These are phyloP conservation scores for Malacosoma neustria DNA, from an alignment of 2,888 invertebrate genomes.

Conservation along the genomic window DNA sequence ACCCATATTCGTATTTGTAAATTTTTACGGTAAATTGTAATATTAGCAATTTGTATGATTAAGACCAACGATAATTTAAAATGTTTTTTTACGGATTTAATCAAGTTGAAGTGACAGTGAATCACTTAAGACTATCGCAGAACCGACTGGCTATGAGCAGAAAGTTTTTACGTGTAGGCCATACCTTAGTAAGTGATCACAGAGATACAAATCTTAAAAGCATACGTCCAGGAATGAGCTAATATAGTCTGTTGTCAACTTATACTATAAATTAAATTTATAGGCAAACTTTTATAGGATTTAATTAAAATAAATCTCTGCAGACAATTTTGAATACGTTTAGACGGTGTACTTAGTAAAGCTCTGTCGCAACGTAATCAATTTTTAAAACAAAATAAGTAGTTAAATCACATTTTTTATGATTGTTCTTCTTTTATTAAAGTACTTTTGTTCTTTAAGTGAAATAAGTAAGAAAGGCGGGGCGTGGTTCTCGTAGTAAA, in stretches of 20 bases:
- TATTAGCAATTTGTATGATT: too few relatives aligned
- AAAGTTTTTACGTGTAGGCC: too few relatives aligned
- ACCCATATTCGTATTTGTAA: too few relatives aligned
- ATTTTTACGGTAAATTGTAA: too few relatives aligned
- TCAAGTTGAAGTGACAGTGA: too few relatives aligned
- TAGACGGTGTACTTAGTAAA: conserved; percentile 12
- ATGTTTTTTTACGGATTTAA: too few relatives aligned
- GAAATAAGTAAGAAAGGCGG: conserved; percentile 67
- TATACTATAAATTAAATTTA: neutral
- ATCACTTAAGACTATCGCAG: too few relatives aligned
- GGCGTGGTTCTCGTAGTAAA: conserved; percentile 57
- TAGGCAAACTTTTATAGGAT: neutral
- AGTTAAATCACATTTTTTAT: conserved; percentile 63
- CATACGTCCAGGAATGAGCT: too few relatives aligned
- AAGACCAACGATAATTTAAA: too few relatives aligned
- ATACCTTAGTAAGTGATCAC: too few relatives aligned
- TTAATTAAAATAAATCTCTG: neutral
- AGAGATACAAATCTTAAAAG: too few relatives aligned
- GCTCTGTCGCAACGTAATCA: conserved; percentile 17
- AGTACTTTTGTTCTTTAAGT: conserved; percentile 72
- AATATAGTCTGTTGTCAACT: neutral
- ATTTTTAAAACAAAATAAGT: conserved; percentile 47
- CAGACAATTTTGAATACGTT: conserved; percentile 1
- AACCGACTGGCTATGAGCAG: too few relatives aligned
- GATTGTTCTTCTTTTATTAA: conserved; percentile 73